phyloP scores from a whole-genome alignment of 2,888 invertebrate genomes.

The Agriotes lineatus region DNA sequence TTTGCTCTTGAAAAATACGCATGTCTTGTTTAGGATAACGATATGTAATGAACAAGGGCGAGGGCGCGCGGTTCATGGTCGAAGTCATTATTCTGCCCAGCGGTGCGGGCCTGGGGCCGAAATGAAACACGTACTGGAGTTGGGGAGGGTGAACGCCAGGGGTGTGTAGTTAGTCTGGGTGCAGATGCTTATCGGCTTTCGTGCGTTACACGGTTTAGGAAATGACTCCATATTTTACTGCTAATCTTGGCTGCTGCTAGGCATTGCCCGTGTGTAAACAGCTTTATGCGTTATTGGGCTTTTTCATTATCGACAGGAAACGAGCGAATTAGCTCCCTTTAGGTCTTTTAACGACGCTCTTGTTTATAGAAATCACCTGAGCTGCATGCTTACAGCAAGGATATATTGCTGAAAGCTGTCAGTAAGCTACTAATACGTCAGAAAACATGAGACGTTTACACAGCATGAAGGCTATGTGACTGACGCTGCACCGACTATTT shows the following conservation, averaged over 20 bases:
- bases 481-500: too few species aligned
- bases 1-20: slow-evolving; percentile 24
- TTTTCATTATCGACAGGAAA: slow-evolving; percentile 38
- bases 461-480: too few species aligned
- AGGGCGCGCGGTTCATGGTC: slow-evolving; percentile 55
- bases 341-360: neutral
- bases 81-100: slow-evolving; percentile 58
- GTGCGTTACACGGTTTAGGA: slow-evolving; percentile 53
- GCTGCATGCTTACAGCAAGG: too few species aligned
- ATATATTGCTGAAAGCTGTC: too few species aligned
- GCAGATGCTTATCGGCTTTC: slow-evolving; percentile 58
- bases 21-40: slow-evolving; percentile 32
- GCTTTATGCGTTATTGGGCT: slow-evolving; percentile 38
- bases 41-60: slow-evolving; percentile 24
- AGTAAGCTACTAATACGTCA: too few species aligned
- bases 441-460: too few species aligned
- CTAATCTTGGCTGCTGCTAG: slow-evolving; percentile 53
- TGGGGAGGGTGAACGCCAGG: slow-evolving; percentile 46
- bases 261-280: slow-evolving; percentile 45
- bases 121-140: slow-evolving; percentile 47
- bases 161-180: slow-evolving; percentile 48
- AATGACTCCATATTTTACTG: slow-evolving; percentile 59
- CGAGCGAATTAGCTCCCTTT: slow-evolving; percentile 26
- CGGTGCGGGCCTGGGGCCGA: slow-evolving; percentile 51
- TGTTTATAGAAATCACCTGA: slow-evolving; percentile 9